Evolutionary conservation across 2,888 invertebrate genomes (phyloP), one percentile per base, ranked within the genome.

Genomic region (Brenthis ino): DNA sequence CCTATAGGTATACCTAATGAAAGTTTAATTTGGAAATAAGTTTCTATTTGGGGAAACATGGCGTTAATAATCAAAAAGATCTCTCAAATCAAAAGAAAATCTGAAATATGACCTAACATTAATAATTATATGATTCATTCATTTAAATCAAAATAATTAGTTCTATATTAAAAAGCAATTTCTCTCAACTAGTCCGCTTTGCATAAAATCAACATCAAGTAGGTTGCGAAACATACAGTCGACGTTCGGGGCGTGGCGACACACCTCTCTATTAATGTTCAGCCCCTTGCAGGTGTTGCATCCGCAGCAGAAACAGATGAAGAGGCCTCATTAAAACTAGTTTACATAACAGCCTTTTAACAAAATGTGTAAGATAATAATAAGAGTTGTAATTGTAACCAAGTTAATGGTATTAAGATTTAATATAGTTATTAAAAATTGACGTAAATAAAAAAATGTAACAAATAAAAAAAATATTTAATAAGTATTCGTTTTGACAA

Each of bases 231-330:
- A 81, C 74, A 67, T 63, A 69, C 64, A 73, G 75, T 74, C 72
- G 75, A 75, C 88, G 85, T 77, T 79, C 68, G 72, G 84, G 91
- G 92, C 91, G 91, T 81, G 84, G 74, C 86, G 89, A 80, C 90
- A 89, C 92, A 86, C 92, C 92, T 88, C 88, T 88, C 86, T 83
- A 91, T 90, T 90, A 91, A 83, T 77, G 84, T 76, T 76, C 81
- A 78, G 77, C 77, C 77, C 75, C 77, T 75, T 79, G 77, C 80
- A 79, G 76, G 74, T 79, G 78, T 72, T 70, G 50, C 64, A 43
- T 65, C 56, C 67, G 63, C 58, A 67, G 71, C 55, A 67, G 71
- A 67, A 71, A 65, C 65, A 64, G 69, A 69, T 69, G 68, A 69
- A 66, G 65, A 73, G 72, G 73, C 71, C 72, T 76, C 73, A 74